These are phyloP conservation scores for Proisotoma minuta DNA, from an alignment of 2,888 invertebrate species.

Conservation along the genomic window DNA sequence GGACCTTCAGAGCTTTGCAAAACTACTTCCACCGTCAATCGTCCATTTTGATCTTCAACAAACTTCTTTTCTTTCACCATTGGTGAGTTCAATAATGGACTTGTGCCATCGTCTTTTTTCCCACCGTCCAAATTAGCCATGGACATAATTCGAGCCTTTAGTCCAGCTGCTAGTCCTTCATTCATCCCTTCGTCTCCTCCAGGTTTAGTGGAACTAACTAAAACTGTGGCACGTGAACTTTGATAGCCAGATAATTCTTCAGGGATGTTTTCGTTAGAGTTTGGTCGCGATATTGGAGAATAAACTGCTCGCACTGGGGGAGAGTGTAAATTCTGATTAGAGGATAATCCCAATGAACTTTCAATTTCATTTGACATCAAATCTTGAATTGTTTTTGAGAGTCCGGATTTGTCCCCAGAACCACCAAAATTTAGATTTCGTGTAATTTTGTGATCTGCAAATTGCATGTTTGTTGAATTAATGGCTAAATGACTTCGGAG, in stretches of 20 bases:
- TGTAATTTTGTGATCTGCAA: constrained; percentile 22
- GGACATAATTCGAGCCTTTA: constrained; percentile 40
- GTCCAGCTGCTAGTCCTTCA: constrained; percentile 44
- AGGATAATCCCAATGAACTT: constrained; percentile 79
- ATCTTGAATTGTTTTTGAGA: constrained; percentile 76
- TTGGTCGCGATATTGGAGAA: constrained; percentile 53
- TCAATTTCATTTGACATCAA: constrained; percentile 84
- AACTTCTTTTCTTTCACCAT: constrained; percentile 43
- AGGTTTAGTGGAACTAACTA: constrained; percentile 24
- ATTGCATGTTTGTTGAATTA: constrained; percentile 8
- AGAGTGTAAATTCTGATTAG: constrained; percentile 50
- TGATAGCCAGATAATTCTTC: constrained; percentile 27
- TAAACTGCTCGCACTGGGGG: constrained; percentile 50
- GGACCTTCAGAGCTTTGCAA: constrained; percentile 37
- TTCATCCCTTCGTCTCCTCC: constrained; percentile 33
- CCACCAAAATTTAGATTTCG: constrained; percentile 34
- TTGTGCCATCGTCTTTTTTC: constrained; percentile 19
- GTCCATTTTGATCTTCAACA: constrained; percentile 32
- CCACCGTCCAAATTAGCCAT: constrained; percentile 30
- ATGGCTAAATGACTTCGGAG: constrained; percentile 27
- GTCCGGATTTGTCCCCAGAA: constrained; percentile 20
- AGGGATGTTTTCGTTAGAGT: constrained; percentile 45
- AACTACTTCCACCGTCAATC: constrained; percentile 44
- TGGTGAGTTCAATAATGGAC: constrained; percentile 30
- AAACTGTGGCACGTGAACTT: constrained; percentile 37